Evolutionary conservation across 1,140 invertebrate species (phyloP).

Genomic region (Drosophila kurseongensis): DNA sequence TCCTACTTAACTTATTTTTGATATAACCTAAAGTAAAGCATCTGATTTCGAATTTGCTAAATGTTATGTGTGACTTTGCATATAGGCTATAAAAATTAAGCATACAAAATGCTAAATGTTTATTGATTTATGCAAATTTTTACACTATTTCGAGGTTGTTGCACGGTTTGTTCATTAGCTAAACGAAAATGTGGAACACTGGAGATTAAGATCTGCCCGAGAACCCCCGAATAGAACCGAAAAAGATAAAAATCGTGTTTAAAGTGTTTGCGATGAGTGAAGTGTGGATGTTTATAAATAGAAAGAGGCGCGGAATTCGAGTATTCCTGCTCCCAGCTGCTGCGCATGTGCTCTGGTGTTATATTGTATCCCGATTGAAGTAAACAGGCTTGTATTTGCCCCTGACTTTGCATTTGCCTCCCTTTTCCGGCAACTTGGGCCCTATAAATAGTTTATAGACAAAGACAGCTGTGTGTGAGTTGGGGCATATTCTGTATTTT

Average conservation of each 20-base stretch:
- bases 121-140: constrained; percentile 76
- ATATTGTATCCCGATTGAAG: constrained; percentile 11
- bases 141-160: constrained; percentile 51
- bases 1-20: neutral
- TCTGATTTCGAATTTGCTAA: neutral
- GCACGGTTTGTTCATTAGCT: constrained; percentile 41
- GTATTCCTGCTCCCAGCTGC: constrained; percentile 29
- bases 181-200: constrained; percentile 33
- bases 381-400: constrained; percentile 24
- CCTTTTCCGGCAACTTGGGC: neutral
- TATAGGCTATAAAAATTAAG: constrained; percentile 41
- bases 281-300: constrained; percentile 58
- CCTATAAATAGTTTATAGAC: constrained; percentile 36
- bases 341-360: constrained; percentile 31
- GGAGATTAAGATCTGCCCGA: constrained; percentile 25
- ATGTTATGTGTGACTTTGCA: constrained; percentile 18
- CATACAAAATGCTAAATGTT: constrained; percentile 51
- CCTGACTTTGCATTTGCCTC: constrained; percentile 7
- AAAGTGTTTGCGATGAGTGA: constrained; percentile 29
- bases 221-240: constrained; percentile 1
- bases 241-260: constrained; percentile 11
- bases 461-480: constrained; percentile 32
- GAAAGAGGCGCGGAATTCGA: constrained; percentile 7
- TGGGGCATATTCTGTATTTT: constrained; percentile 4
- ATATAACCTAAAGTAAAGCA: constrained; percentile 34